phyloP scores from a whole-genome alignment of 2,888 invertebrate species.

The Podotricha telesiphe region DNA sequence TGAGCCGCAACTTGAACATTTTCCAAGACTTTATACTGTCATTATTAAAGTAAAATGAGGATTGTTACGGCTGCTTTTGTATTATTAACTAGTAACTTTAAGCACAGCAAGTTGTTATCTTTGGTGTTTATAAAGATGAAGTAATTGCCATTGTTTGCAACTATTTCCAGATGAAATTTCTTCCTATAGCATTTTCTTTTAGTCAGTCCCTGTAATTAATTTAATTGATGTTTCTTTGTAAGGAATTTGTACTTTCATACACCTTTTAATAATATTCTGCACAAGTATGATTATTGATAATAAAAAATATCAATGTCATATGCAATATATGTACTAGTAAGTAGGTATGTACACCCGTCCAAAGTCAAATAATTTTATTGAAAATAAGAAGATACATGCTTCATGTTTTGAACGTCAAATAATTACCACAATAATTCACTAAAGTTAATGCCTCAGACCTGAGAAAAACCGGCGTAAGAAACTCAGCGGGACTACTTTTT shows the following conservation, averaged over 20 bases:
- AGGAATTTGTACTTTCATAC: not conserved
- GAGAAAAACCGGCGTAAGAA: too few species aligned
- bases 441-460: too few species aligned
- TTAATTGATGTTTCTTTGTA: not conserved
- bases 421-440: too few species aligned
- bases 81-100: conserved; percentile 58
- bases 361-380: too few species aligned
- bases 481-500: too few species aligned
- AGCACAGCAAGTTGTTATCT: conserved; percentile 47
- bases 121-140: conserved; percentile 42
- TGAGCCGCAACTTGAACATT: conserved; percentile 66
- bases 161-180: conserved; percentile 26
- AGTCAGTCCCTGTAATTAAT: not conserved
- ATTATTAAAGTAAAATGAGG: conserved; percentile 71
- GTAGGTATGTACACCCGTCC: too few species aligned
- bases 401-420: too few species aligned
- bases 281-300: too few species aligned
- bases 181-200: not conserved
- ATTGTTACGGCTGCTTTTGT: conserved; percentile 66
- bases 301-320: too few species aligned
- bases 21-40: conserved; percentile 68
- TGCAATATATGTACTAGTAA: too few species aligned
- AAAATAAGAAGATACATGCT: too few species aligned
- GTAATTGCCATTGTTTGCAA: conserved; percentile 34
- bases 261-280: not conserved